Evolutionary conservation across 2,888 invertebrate genomes (phyloP).

Genomic region (Willowsia nigromaculata): DNA sequence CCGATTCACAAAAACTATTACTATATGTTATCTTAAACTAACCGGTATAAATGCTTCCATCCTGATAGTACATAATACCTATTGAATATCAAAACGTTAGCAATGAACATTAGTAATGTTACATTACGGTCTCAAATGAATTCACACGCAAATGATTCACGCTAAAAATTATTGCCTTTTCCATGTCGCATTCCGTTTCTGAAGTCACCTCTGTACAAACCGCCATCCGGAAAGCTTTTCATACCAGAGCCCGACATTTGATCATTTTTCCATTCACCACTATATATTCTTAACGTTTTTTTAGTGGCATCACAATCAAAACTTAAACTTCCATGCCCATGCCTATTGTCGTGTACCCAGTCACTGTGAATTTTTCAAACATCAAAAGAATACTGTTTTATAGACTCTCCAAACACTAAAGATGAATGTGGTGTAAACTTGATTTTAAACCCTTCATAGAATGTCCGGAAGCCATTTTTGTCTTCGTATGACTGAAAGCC

Average conservation of each 20-base stretch:
- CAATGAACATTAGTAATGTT: not conserved
- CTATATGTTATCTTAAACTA: too few species aligned
- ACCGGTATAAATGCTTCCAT: conserved; percentile 75
- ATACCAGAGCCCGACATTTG: conserved; percentile 74
- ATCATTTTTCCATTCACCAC: conserved; percentile 76
- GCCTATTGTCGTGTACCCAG: conserved; percentile 82
- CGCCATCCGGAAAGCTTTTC: conserved; percentile 81
- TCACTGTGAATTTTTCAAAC: conserved; percentile 78
- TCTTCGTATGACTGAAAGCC: conserved; percentile 80
- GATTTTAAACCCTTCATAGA: conserved; percentile 82
- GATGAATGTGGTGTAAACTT: not conserved
- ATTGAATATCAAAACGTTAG: not conserved
- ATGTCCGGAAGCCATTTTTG: conserved; percentile 80
- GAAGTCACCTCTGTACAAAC: conserved; percentile 86
- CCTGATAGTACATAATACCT: conserved; percentile 74
- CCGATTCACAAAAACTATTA: too few species aligned
- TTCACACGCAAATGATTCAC: too few species aligned
- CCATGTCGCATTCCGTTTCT: conserved; percentile 82
- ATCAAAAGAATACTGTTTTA: too few species aligned
- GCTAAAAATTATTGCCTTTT: conserved; percentile 53
- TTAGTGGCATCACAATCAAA: conserved; percentile 67
- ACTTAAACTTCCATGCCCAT: conserved; percentile 82
- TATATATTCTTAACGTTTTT: conserved; percentile 72
- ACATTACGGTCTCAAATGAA: too few species aligned
- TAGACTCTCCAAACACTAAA: too few species aligned